Percentiles rank a stretch among this genome's conserved stretches.
Conservation (phyloP, 2,113 vertebrate species). For the Mustela nigripes region DNA sequence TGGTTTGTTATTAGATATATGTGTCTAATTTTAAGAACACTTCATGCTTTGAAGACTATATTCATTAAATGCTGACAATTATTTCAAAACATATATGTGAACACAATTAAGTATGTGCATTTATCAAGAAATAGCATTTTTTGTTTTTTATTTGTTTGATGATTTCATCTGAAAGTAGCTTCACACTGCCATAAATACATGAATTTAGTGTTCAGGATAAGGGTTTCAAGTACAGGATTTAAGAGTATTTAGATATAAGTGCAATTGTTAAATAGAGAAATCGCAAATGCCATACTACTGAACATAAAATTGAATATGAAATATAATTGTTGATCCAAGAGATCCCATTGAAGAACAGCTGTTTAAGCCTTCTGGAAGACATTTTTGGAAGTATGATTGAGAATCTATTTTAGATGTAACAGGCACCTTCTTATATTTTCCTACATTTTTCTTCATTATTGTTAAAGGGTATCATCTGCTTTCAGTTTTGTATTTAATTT, state of each 20-base stretch:
- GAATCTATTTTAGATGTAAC: slow-evolving; percentile 78
- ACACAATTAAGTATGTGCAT: not conserved
- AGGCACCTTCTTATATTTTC: slow-evolving; percentile 68
- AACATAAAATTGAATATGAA: slow-evolving; percentile 77
- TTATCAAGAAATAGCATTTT: not conserved
- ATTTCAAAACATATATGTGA: not conserved
- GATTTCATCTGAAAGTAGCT: not conserved
- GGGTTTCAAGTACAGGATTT: not conserved
- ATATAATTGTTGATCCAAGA: slow-evolving; percentile 75
- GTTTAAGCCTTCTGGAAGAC: slow-evolving; percentile 81
- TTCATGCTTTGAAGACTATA: not conserved
- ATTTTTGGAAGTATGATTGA: slow-evolving; percentile 79
- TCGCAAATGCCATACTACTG: slow-evolving; percentile 70
- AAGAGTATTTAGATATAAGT: not conserved
- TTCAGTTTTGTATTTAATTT: slow-evolving; percentile 65
- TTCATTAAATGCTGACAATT: not conserved
- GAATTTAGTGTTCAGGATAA: not conserved
- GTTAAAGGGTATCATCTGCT: slow-evolving; percentile 79
- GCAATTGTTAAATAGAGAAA: slow-evolving; percentile 66
- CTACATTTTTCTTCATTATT: slow-evolving; percentile 73
- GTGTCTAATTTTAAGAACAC: not conserved
- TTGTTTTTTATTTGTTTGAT: not conserved
- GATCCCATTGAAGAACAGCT: slow-evolving; percentile 79
- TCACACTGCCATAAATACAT: not conserved
- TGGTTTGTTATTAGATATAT: not conserved